Evolutionary conservation across 2,113 vertebrate genomes (phyloP).

Genomic region (Chaenogobius annularis): DNA sequence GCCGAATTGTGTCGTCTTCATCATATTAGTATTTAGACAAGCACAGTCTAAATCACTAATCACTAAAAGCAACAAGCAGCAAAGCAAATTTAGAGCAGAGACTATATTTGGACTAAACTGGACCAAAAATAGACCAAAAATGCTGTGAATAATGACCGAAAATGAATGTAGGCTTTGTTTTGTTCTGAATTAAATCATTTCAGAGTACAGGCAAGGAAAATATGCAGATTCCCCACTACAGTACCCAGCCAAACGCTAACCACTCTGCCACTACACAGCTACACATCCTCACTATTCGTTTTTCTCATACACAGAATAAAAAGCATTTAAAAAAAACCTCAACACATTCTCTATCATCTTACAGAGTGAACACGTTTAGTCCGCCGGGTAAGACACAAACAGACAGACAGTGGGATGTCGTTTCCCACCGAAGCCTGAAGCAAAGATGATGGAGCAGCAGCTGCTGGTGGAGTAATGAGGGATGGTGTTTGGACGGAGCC

Average conservation of each 20-base stretch:
- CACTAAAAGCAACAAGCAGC: not conserved
- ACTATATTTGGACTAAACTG: not conserved
- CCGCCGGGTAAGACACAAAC: constrained; percentile 11
- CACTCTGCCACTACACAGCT: not conserved
- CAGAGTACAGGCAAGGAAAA: too few species aligned
- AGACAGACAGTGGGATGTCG: constrained; percentile 34
- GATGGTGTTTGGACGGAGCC: constrained; percentile 4
- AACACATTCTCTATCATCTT: constrained; percentile 29
- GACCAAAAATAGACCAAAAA: too few species aligned
- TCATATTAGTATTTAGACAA: not conserved
- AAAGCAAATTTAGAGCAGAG: not conserved
- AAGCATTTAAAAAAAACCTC: constrained; percentile 13
- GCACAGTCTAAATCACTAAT: not conserved
- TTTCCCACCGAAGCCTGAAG: constrained; percentile 38
- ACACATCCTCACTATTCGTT: too few species aligned
- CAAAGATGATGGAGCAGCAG: constrained; percentile 32
- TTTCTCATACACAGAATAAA: not conserved
- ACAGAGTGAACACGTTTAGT: constrained; percentile 37
- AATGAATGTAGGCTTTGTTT: too few species aligned
- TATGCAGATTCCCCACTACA: too few species aligned
- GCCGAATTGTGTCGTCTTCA: not conserved
- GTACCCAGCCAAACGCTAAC: not conserved
- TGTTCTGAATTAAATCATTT: too few species aligned
- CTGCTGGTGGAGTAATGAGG: constrained; percentile 32
- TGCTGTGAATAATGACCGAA: too few species aligned